Conservation (phyloP, 2,113 vertebrate genomes). For the Urocynchramus pylzowi region DNA sequence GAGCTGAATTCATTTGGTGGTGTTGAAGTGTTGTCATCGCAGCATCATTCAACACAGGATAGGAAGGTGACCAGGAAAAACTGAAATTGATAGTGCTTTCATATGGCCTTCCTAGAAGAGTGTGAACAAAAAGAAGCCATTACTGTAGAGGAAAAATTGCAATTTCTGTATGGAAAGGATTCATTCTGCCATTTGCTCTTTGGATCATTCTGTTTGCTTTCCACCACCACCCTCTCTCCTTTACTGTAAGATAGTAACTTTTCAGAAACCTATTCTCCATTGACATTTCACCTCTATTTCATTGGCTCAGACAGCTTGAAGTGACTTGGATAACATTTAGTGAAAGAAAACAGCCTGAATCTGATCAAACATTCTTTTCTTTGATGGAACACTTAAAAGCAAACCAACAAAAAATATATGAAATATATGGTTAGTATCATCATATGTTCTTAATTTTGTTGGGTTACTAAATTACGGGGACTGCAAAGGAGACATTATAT, state of each 20-base stretch:
- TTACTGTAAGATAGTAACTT: not conserved
- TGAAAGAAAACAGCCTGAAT: not conserved
- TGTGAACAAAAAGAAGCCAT: not conserved
- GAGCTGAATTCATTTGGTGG: not conserved
- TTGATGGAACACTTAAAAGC: not conserved
- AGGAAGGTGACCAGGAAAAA: slow-evolving; percentile 9
- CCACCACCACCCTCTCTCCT: not conserved
- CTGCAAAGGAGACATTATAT: not conserved
- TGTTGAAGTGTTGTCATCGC: slow-evolving; percentile 4
- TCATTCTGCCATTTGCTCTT: slow-evolving; percentile 20
- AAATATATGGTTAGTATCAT: not conserved
- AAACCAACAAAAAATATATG: not conserved
- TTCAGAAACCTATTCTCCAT: not conserved
- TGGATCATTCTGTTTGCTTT: slow-evolving; percentile 23
- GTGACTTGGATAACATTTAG: not conserved
- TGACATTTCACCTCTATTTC: not conserved
- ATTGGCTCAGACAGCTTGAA: not conserved
- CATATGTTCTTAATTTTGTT: not conserved
- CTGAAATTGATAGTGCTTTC: slow-evolving; percentile 16
- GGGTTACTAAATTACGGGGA: not conserved
- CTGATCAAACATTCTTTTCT: not conserved
- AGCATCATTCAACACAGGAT: not conserved
- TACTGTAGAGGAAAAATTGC: not conserved
- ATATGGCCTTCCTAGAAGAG: not conserved
- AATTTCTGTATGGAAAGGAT: not conserved